Evolutionary conservation across 2,797 vertebrate species (phyloP), one percentile per base, ranked within the genome.

Genomic region (Glossophaga mutica): DNA sequence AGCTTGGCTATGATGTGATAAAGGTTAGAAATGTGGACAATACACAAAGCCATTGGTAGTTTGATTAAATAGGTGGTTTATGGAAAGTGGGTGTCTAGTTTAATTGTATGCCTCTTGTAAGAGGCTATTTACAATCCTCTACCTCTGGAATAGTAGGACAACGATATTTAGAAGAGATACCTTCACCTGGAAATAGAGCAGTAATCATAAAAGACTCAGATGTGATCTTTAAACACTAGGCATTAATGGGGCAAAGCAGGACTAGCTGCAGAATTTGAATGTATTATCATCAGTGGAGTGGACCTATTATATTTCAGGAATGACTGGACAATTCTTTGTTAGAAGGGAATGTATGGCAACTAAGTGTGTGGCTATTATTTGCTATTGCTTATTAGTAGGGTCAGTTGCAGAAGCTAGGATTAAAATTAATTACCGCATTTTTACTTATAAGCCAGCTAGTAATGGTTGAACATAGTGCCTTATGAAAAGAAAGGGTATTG

Each of bases 301-400:
- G 68, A 71, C 81, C 39, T 89, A 29, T 81, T 78, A 65, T 76
- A 34, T 94, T 95, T 94, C 21, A 59, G 22, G 91, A 93, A 76
- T 92, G 85, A 92, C 19, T 67, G 6, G 62, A 67, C 34, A 16
- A 67, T 67, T 67, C 62, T 59, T 32, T 37, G 68, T 37, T 81
- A 70, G 71, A 32, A 77, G 46, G 65, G 52, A 18, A 87, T 91
- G 21, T 85, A 39, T 84, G 89, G 59, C 83, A 94, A 81, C 44
- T 48, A 92, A 78, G 42, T 57, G 42, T 55, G 29, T 94, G 71
- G 32, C 22, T 79, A 0, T 84, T 94, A 18, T 83, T 87, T 73
- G 11, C 65, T 87, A 18, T 87, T 93, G 70, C 22, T 77, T 71
- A 42, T 94, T 86, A 87, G 29, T 84, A 73, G 76, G 5, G 21